Conservation (phyloP, 1,140 invertebrate genomes). For the Heliconius hermathena region DNA sequence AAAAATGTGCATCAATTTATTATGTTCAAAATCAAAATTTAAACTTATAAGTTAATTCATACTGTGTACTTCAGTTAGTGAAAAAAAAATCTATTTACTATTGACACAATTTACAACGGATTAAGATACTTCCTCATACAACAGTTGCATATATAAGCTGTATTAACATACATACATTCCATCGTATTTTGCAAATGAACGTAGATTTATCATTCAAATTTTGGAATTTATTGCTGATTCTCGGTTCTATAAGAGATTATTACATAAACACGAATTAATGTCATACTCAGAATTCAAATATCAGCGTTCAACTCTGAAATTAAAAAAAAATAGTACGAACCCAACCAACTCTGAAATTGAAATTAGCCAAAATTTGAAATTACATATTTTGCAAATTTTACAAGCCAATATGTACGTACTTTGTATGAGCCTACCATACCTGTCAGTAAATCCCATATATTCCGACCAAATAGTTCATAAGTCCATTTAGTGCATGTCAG, state of each 20-base stretch:
- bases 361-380: background rate
- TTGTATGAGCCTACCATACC: background rate
- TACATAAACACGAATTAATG: background rate
- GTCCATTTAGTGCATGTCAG: conserved; percentile 33
- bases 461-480: conserved; percentile 9
- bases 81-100: no score
- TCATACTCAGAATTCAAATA: background rate
- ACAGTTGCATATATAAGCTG: no score
- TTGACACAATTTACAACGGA: no score
- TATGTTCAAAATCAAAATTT: no score
- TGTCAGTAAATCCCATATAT: background rate
- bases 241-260: background rate
- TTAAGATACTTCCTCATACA: no score
- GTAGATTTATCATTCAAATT: background rate
- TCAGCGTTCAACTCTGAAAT: no score
- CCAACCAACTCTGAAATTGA: background rate
- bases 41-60: no score
- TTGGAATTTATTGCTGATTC: background rate
- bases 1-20: no score
- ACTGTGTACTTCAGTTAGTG: no score
- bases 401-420: background rate
- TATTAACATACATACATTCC: background rate
- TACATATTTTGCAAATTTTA: background rate
- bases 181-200: background rate
- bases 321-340: no score